phyloP scores from a whole-genome alignment of 2,113 vertebrate species.

The Clinocottus analis region DNA sequence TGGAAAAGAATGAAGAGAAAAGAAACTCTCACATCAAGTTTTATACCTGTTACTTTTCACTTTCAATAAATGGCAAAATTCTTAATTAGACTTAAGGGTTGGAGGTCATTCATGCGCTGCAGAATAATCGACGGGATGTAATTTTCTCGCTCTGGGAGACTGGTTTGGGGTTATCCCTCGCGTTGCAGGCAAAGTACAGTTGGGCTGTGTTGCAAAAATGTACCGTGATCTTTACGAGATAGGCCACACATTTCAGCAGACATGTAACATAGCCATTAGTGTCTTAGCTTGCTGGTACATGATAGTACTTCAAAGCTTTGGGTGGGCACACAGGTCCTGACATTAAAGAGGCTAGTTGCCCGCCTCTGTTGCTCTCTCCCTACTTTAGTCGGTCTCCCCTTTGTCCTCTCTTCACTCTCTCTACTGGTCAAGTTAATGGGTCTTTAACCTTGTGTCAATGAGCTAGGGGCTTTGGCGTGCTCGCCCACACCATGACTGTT shows the following conservation, averaged over 20 bases:
- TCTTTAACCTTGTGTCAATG: conserved; percentile 82
- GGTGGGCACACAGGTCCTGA: background rate
- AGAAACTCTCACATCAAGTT: background rate
- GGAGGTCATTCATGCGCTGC: background rate
- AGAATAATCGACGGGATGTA: background rate
- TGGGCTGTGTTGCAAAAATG: background rate
- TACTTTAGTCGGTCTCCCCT: conserved; percentile 23
- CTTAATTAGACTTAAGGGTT: background rate
- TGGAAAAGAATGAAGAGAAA: background rate
- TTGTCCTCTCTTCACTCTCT: conserved; percentile 61
- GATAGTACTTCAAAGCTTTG: conserved; percentile 20
- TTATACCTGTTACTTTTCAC: background rate
- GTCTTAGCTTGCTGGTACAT: background rate
- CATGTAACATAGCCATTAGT: background rate
- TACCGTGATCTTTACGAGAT: background rate
- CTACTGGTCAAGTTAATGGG: conserved; percentile 75
- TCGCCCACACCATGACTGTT: conserved; percentile 64
- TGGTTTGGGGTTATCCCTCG: background rate
- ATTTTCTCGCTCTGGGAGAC: background rate
- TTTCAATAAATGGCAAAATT: background rate
- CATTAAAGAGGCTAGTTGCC: conserved; percentile 2
- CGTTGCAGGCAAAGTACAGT: background rate
- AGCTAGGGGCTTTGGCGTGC: conserved; percentile 67
- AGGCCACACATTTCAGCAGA: background rate
- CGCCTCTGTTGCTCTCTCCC: background rate